phyloP scores from a whole-genome alignment of 2,888 invertebrate species.

The Mycalesis mineus region DNA sequence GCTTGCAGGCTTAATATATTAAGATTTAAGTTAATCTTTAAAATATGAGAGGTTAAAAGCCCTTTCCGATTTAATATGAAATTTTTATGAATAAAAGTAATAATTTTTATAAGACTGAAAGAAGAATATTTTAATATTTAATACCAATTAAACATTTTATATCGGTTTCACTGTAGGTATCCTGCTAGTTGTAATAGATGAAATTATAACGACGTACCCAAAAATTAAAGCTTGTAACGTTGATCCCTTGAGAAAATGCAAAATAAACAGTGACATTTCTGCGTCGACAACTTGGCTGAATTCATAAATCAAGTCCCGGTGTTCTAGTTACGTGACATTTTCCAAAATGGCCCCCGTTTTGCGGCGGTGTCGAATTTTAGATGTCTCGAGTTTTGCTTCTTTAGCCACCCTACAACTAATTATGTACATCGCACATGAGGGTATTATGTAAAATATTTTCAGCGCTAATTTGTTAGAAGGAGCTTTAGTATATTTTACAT shows the following conservation, averaged over 20 bases:
- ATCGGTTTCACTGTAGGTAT: no score
- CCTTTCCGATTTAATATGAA: no score
- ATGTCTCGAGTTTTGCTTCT: constrained; percentile 10
- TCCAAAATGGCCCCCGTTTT: constrained; percentile 19
- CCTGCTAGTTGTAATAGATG: neutral
- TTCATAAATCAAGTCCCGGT: constrained; percentile 21
- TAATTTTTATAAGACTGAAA: no score
- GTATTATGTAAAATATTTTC: neutral
- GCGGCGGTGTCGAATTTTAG: constrained; percentile 13
- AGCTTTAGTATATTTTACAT: no score
- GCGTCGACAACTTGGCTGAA: constrained; percentile 13
- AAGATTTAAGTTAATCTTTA: no score
- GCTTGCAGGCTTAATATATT: no score
- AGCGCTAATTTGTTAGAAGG: no score
- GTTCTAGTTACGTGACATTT: constrained; percentile 22
- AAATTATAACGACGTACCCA: neutral
- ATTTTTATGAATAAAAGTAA: no score
- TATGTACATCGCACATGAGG: constrained; percentile 14
- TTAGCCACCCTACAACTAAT: constrained; percentile 4
- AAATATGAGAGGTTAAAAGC: no score
- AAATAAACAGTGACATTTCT: constrained; percentile 16
- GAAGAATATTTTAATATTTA: no score
- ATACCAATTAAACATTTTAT: no score
- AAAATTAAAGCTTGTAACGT: constrained; percentile 12
- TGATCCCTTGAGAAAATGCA: constrained; percentile 13